Evolutionary conservation across 2,797 vertebrate species (phyloP).

Genomic region (Oreochromis grahami): DNA sequence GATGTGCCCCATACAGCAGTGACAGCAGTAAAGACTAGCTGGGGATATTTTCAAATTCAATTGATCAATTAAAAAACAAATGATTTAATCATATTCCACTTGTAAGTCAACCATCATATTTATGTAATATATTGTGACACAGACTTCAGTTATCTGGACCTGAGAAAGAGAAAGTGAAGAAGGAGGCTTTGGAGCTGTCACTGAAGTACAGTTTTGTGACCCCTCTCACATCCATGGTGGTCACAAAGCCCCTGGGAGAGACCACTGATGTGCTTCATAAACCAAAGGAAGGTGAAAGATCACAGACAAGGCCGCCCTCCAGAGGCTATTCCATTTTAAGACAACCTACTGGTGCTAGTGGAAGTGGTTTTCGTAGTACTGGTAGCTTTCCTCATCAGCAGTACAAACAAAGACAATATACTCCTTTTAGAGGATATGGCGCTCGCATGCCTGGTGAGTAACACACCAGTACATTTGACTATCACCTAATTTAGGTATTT

Average conservation of each 20-base stretch:
- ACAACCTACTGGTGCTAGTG: not conserved
- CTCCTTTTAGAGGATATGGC: too few relatives aligned
- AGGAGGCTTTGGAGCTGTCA: not conserved
- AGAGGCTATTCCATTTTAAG: fast-evolving
- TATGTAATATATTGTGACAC: not conserved
- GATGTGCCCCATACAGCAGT: not conserved
- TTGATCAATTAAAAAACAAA: not conserved
- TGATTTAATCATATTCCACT: not conserved
- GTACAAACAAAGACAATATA: not conserved
- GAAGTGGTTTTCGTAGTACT: not conserved
- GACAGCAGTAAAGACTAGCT: not conserved
- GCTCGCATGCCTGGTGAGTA: too few relatives aligned
- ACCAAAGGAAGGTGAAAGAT: not conserved
- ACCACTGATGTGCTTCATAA: not conserved
- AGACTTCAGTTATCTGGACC: constrained; percentile 62
- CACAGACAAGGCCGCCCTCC: fast-evolving
- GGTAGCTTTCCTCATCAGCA: not conserved
- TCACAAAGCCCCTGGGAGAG: constrained; percentile 71
- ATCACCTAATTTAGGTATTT: not conserved
- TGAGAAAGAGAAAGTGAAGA: not conserved
- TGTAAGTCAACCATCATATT: not conserved
- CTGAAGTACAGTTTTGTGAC: constrained; percentile 79
- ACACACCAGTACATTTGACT: too few relatives aligned
- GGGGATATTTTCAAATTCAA: not conserved
- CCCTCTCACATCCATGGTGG: constrained; percentile 82